Evolutionary conservation across 1,140 invertebrate genomes (phyloP).

Genomic region (Zaprionus ornatus): DNA sequence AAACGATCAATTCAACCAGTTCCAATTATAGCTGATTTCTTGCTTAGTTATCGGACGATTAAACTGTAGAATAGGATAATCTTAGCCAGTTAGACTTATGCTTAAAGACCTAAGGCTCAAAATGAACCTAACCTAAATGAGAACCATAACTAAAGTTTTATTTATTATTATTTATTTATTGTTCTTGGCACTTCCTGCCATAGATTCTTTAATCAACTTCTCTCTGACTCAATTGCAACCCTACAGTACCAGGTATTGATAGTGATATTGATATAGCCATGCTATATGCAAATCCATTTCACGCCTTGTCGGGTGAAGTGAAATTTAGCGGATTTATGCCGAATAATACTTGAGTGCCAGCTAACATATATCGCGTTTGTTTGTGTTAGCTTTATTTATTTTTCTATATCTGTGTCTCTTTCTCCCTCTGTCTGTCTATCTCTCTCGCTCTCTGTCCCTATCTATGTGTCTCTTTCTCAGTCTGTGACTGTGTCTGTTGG

Average conservation of each 20-base stretch:
- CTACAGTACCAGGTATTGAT: not conserved
- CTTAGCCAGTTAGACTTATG: too few species aligned
- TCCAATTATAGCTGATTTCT: too few species aligned
- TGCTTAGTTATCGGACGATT: too few species aligned
- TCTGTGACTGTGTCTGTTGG: conserved; percentile 37
- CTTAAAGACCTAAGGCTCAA: too few species aligned
- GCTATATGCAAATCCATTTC: conserved; percentile 1
- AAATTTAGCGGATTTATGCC: conserved; percentile 29
- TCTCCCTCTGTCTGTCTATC: not conserved
- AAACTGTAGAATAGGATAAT: too few species aligned
- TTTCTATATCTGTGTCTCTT: conserved; percentile 10
- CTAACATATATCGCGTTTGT: conserved; percentile 6
- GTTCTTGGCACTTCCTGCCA: too few species aligned
- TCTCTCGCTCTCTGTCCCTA: not conserved
- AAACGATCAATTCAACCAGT: too few species aligned
- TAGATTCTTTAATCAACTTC: not conserved
- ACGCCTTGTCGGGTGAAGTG: conserved; percentile 38
- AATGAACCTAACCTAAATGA: too few species aligned
- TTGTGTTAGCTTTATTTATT: conserved; percentile 60
- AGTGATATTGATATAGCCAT: not conserved
- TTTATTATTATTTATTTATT: too few species aligned
- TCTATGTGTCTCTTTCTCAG: not conserved
- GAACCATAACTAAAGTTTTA: too few species aligned
- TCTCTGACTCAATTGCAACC: not conserved
- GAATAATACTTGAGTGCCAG: conserved; percentile 23